Base-by-base conservation (phyloP, 2,113 vertebrate genomes). In the Microtus ochrogaster region DNA sequence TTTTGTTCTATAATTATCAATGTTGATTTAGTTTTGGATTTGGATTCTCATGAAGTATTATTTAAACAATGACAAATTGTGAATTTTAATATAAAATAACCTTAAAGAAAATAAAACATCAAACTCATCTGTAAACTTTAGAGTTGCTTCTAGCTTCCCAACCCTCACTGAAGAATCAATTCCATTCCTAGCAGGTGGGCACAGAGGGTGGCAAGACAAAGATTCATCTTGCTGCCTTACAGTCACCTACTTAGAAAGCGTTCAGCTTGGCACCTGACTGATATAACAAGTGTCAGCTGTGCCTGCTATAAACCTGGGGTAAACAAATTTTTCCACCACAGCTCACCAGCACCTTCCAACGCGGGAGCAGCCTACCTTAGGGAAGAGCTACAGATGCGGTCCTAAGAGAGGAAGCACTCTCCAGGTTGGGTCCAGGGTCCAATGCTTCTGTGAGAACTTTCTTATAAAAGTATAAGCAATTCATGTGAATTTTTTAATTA, bases 281-380 rank as follows among this genome's bases (percentile, higher is more conserved):
- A 63, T 77, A 49, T 96, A 41, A 47, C 82, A 90, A 87, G 89
- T 93, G 92, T 89, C 92, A 96, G 86, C 90, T 96, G 22, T 68
- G 13, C 2, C 22, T 12, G 41, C 17, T 21, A 55, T 4, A 89
- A 28, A 33, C n/a, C 41, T 96, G 49, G 33, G 74, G 63, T 90
- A 72, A 66, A 77, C 17, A 7, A 19, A 96, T 97, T 98, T 96
- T 76, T 44, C 90, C 30, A 4, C 36, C 9, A 86, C 90, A 97
- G 84, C 91, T 98, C 96, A 87, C 44, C 52, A 92, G 94, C 96
- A 96, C 7, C 81, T 96, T 63, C 55, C 88, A 79, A 92, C 91
- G 0, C 19, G 44, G 36, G 93, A 97, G 36, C 93, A 98, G 89
- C 92, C 97, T 94, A 92, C n/a, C 61, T 76, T 33, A 73, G 91